Base-by-base conservation (phyloP, 2,113 vertebrate species). In the Tautogolabrus adspersus region DNA sequence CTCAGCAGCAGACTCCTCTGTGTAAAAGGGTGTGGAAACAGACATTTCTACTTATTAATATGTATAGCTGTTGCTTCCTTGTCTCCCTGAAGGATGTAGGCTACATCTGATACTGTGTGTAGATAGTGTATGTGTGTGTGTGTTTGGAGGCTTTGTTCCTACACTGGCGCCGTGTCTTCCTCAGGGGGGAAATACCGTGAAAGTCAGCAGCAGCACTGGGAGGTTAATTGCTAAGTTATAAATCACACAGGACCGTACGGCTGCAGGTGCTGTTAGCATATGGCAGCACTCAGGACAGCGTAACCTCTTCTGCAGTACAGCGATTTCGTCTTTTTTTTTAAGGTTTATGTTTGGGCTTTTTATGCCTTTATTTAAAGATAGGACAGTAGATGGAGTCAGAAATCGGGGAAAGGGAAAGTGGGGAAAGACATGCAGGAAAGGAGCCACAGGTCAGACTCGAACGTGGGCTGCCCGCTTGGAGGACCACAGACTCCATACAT, bases 151-250 rank as follows among this genome's bases (percentile, higher is more conserved):
- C 65, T 81, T 81, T 73, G 63, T 65, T 66, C 77, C 77, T 66
- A 64, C 8, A 38, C 37, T 19, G 61, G 55, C 21, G 18, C 49
- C 8, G 73, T 22, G 70, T 64, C 58, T 70, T 66, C 18, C 74
- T 82, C 72, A 19, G 62, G 59, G 59, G 42, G 54, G 54, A 78
- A 77, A 79, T 22, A 61, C 19, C 26, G 55, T 79, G 66, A 72
- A 87, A 87, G 81, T 85, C 81, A 80, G 21, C 73, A 26, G 49
- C 74, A 83, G 72, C 72, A 57, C 76, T 22, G 69, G 60, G 84
- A 85, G 87, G 88, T 85, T 88, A 89, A 88, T 77, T 71, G 81
- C 66, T n/a, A 16, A 47, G 80, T 74, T 75, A 70, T 89, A 90
- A 87, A 90, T 90, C 88, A 89, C 42, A 68, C 55, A 26, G 56